phyloP scores from a whole-genome alignment of 1,140 invertebrate species.

The Lanistes nyassanus region DNA sequence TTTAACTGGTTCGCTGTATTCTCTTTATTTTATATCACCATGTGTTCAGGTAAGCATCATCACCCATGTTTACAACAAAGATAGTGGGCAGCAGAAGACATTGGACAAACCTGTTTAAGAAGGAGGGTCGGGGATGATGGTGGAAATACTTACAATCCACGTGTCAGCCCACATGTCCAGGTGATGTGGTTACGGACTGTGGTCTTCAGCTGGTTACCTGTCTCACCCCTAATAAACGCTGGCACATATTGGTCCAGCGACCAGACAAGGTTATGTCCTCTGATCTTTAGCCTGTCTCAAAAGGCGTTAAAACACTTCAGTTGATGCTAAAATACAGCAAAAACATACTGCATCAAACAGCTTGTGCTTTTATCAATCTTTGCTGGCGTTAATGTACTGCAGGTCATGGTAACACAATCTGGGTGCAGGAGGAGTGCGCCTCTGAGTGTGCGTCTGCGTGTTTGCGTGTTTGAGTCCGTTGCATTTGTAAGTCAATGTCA shows the following conservation, averaged over 20 bases:
- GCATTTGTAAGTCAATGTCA: not conserved
- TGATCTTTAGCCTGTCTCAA: constrained; percentile 40
- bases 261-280: constrained; percentile 57
- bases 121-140: too few species aligned
- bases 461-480: not conserved
- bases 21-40: too few species aligned
- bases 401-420: too few species aligned
- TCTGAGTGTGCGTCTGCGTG: not conserved
- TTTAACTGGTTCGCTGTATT: too few species aligned
- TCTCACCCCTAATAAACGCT: constrained; percentile 37
- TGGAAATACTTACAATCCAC: constrained; percentile 41
- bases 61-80: constrained; percentile 6
- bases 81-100: not conserved
- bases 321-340: not conserved
- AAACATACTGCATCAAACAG: not conserved
- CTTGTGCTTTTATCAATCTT: too few species aligned
- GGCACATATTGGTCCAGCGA: constrained; percentile 29
- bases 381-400: not conserved
- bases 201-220: constrained; percentile 26
- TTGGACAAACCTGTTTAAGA: not conserved
- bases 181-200: constrained; percentile 41
- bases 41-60: not conserved
- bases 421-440: too few species aligned
- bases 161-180: constrained; percentile 37
- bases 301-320: not conserved